Percentiles rank a stretch among this genome's conserved stretches.
Evolutionary conservation across 2,888 invertebrate species (phyloP).

Genomic region (Merodon equestris): DNA sequence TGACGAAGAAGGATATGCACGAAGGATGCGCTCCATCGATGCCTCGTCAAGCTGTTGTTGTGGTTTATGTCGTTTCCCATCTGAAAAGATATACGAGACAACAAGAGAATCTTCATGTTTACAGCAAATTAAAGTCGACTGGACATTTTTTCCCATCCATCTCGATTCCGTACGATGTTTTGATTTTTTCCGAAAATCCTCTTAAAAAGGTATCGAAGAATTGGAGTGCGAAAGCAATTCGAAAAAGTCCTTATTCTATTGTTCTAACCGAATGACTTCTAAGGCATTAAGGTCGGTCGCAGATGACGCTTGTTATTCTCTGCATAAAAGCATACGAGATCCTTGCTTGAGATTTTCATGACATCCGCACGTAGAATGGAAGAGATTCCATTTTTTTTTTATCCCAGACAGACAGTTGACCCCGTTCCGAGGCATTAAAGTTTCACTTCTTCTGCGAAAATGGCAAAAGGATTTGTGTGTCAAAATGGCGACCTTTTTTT

Average conservation of each 20-base stretch:
- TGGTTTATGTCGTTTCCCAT: too few species aligned
- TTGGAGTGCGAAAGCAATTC: conserved; percentile 48
- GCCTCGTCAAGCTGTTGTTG: too few species aligned
- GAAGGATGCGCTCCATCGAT: background rate
- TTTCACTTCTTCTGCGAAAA: conserved; percentile 20
- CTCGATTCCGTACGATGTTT: too few species aligned
- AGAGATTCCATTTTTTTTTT: conserved; percentile 34
- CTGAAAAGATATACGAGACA: background rate
- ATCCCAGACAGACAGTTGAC: conserved; percentile 57
- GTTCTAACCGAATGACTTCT: conserved; percentile 57
- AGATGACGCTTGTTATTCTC: conserved; percentile 12
- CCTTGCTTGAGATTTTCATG: conserved; percentile 18
- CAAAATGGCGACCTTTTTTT: background rate
- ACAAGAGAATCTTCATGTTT: conserved; percentile 14
- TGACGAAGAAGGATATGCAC: conserved; percentile 16
- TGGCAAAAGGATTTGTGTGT: conserved; percentile 25
- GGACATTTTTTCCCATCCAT: too few species aligned
- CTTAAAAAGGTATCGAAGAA: conserved; percentile 12
- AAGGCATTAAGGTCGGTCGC: conserved; percentile 40
- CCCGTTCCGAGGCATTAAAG: conserved; percentile 51
- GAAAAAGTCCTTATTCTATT: conserved; percentile 60
- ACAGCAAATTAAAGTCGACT: conserved; percentile 5
- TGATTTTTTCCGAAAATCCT: too few species aligned
- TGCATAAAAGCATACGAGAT: conserved; percentile 5
- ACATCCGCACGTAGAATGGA: conserved; percentile 6